Base-by-base conservation (phyloP, 2,113 vertebrate species). In the Dasyurus viverrinus region DNA sequence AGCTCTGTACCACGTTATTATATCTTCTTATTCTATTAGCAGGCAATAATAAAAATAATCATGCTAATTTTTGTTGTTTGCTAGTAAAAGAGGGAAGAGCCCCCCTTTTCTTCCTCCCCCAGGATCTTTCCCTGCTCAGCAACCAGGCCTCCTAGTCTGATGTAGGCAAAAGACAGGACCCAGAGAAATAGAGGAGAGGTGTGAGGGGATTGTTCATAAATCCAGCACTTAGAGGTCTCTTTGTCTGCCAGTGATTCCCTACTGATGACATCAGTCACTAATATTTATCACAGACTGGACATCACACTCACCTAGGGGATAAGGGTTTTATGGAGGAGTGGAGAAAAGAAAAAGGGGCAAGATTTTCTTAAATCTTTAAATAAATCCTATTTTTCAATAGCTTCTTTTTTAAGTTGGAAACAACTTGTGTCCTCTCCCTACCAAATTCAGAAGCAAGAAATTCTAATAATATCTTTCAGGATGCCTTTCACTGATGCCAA, bases 1-100 rank as follows among this genome's bases (percentile, higher is more conserved):
- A 14, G 46, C 48, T 12, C 89, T 90, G 89, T 23, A 90, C 89
- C 89, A 47, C 89, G 5, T 90, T 90, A 90, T 90, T 90, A 90
- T 48, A 90, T 90, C 89, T 90, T 90, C 48, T 90, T 90, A 90
- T 90, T 90, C 89, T 90, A 90, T 90, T 90, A 90, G 47, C 89
- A 90, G 48, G 68, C 48, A 52, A 90, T 90, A 90, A 90, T 90
- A 90, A 90, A 90, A 90, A 90, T 90, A 90, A 90, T 2, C 47
- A 52, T 90, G 89, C 46, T 90, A 52, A 90, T 90, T 90, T 90
- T 27, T 27, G 3, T 90, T 90, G 89, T 90, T 90, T 90, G 23
- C 89, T 27, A 52, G 89, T 46, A 90, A 47, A 48, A n/a, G 42
- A 90, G 89, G 47, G 89, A 90, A 84, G 68, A 42, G n/a, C n/a